Percentiles rank a stretch among this genome's conserved stretches.
These are phyloP conservation scores for Diaprepes abbreviatus DNA, from an alignment of 2,888 invertebrate genomes.

Conservation along the genomic window DNA sequence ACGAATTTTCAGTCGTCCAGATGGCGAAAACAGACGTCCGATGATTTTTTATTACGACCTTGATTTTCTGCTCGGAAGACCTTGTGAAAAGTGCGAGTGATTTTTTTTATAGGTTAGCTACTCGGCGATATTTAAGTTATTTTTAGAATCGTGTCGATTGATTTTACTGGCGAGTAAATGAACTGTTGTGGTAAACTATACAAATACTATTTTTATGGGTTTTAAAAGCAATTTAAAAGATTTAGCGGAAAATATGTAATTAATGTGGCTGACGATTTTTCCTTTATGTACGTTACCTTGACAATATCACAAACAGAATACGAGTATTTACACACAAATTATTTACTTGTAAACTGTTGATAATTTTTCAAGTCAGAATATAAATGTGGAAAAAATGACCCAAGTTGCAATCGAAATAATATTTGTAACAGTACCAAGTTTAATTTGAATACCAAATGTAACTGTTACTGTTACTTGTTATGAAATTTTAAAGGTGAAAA, in stretches of 20 bases:
- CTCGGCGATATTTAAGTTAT: slow-evolving; percentile 1
- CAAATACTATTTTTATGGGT: slow-evolving; percentile 8
- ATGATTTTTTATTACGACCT: slow-evolving; percentile 27
- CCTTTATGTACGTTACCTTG: no score
- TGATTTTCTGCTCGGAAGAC: slow-evolving; percentile 16
- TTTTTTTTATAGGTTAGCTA: slow-evolving; percentile 14
- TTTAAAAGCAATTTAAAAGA: not conserved
- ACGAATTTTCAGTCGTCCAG: slow-evolving; percentile 22
- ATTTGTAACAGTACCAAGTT: no score
- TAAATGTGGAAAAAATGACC: no score
- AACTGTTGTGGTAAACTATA: slow-evolving; percentile 15
- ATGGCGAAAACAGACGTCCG: slow-evolving; percentile 20
- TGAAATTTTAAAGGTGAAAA: no score
- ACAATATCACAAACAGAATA: no score
- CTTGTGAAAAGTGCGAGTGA: slow-evolving; percentile 10
- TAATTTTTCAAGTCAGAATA: no score
- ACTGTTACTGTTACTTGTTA: no score
- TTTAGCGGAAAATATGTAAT: not conserved
- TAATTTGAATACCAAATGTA: no score
- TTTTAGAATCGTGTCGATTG: slow-evolving; percentile 11
- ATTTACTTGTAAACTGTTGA: no score
- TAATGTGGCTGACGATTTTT: no score
- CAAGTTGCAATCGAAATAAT: no score
- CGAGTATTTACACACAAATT: no score
- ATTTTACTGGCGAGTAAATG: slow-evolving; percentile 17